phyloP scores from a whole-genome alignment of 2,797 vertebrate species.

The Muscicapa striata region DNA sequence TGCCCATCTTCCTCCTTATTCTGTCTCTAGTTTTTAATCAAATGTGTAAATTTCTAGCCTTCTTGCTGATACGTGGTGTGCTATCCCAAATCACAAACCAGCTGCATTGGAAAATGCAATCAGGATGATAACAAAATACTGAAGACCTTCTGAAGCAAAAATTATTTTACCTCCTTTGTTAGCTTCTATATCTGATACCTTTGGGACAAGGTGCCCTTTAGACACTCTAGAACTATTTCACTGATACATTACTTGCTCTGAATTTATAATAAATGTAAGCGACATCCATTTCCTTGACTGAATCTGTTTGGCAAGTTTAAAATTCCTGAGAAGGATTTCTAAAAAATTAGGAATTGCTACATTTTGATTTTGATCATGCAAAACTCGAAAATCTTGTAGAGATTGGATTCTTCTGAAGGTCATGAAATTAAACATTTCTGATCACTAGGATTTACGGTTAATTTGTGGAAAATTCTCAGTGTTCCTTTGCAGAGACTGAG shows the following conservation, averaged over 20 bases:
- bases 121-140: background rate
- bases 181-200: background rate
- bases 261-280: background rate
- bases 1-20: background rate
- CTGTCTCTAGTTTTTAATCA: background rate
- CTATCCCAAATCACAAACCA: background rate
- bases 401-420: background rate
- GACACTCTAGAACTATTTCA: background rate
- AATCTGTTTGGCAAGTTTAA: background rate
- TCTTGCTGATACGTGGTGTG: background rate
- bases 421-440: background rate
- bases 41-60: background rate
- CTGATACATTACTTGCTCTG: background rate
- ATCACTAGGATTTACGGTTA: background rate
- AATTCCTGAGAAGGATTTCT: background rate
- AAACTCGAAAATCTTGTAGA: background rate
- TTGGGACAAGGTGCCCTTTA: background rate
- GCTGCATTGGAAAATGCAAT: background rate
- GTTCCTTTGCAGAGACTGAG: background rate
- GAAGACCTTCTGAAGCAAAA: background rate
- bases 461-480: background rate
- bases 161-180: background rate
- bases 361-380: background rate
- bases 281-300: background rate
- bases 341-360: background rate